Evolutionary conservation across 2,797 vertebrate species (phyloP), one percentile per base, ranked within the genome.

Genomic region (Myotis planiceps): DNA sequence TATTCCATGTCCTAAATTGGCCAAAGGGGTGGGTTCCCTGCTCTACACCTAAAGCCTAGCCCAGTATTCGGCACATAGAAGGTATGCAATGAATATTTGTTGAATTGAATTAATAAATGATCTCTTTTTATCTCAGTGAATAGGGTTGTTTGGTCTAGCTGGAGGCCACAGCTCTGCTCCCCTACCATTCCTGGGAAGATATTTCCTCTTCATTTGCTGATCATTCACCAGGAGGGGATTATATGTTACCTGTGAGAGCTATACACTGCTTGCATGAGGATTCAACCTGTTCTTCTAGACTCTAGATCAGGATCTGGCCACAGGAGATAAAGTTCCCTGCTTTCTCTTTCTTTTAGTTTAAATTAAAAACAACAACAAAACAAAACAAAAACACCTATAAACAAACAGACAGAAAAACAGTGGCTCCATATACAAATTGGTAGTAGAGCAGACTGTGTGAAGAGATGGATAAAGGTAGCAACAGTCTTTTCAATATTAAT

Each of bases 101-200:
- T 66, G 68, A 80, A 65, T 85, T 94, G 55, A 86, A 85, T 94
- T 23, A 81, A 51, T 80, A 69, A 25, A 53, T 58, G 25, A n/a
- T 65, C 47, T 88, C 55, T 87, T 92, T 16, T 83, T 66, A 91
- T 55, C 25, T 72, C 51, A 39, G 53, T 34, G 3, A 42, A 18
- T 13, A 72, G 13, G 27, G 21, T 37, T 32, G 4, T 66, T 42
- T 75, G 47, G 13, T 82, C 58, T 87, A 23, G 60, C 34, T 19
- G 42, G n/a, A 88, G 16, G 21, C 8, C 47, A 32, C 15, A 47
- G 34, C 37, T 72, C 15, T 95, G 32, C 37, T 93, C 15, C 49
- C 32, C 19, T 49, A 15, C 8, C 47, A 8, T 88, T 47, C n/a
- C 45, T 81, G 45, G 55, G 27, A 91, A 63, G 37, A 32, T 78